A percentile compares a stretch with the other conserved stretches of the same genome.
phyloP scores from a whole-genome alignment of 2,888 invertebrate genomes.

The Pollenia amentaria region DNA sequence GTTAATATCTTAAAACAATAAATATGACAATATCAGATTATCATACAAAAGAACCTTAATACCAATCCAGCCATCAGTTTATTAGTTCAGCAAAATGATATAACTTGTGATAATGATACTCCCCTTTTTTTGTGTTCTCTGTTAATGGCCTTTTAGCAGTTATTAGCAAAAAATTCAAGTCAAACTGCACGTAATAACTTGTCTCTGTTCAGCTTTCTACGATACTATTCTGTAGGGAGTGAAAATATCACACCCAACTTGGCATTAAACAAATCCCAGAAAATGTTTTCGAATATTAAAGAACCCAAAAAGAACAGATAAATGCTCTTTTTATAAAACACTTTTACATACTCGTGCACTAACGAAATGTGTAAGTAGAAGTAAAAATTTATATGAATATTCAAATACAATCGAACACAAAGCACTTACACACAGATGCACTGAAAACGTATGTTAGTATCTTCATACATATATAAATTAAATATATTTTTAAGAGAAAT shows the following conservation, averaged over 20 bases:
- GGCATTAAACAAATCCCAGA: constrained; percentile 49
- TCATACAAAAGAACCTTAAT: neutral
- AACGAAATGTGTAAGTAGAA: neutral
- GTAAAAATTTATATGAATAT: constrained; percentile 40
- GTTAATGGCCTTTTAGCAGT: constrained; percentile 34
- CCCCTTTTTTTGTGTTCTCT: constrained; percentile 43
- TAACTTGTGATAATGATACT: constrained; percentile 53
- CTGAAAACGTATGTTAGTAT: neutral
- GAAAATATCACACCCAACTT: constrained; percentile 66
- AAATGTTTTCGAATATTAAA: constrained; percentile 24
- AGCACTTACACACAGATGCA: neutral
- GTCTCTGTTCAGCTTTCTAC: constrained; percentile 7
- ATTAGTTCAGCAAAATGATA: constrained; percentile 34
- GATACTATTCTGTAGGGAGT: constrained; percentile 33
- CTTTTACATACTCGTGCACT: neutral
- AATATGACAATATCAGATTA: constrained; percentile 63
- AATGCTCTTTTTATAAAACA: constrained; percentile 17
- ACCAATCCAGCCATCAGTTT: constrained; percentile 24
- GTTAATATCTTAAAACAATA: constrained; percentile 53
- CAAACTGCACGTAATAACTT: constrained; percentile 51
- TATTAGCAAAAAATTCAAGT: constrained; percentile 25
- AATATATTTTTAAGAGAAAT: neutral
- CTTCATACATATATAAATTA: no score
- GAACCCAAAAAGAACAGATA: constrained; percentile 13
- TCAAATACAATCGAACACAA: neutral